Evolutionary conservation across 2,113 vertebrate species (phyloP), one percentile per base, ranked within the genome.

Genomic region (Muscicapa adusta): DNA sequence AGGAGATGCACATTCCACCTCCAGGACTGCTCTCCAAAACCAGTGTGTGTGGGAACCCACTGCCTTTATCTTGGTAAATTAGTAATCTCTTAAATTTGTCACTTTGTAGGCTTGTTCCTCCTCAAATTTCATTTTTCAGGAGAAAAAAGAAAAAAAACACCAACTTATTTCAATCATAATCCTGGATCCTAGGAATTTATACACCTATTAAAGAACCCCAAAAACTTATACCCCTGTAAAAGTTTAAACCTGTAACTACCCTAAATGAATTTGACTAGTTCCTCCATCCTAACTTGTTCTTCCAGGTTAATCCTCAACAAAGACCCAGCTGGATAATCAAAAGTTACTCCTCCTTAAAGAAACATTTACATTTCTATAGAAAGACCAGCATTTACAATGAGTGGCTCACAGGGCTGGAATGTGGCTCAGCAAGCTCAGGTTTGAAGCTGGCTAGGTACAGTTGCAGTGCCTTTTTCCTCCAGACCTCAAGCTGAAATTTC

Each of bases 241-340:
- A 57, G 19, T 67, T 94, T 45, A 40, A 89, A 48, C 28, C 42
- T 34, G 18, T 15, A 75, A 53, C 40, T 60, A 14, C 47, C 10
- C 42, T 88, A 34, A 48, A 3, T 63, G 42, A n/a, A 71, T 67
- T 81, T 3, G 13, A 88, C 87, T 61, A 94, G 92, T 34, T 88
- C 48, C 57, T 91, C 88, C 70, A 56, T 72, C 70, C 81, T 82
- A 65, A 91, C 92, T 96, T 18, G 85, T 94, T 96, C 89, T 86
- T 50, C 84, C 79, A 6, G 34, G 7, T 78, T 56, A 88, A 60
- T 13, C 45, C 45, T 61, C 85, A 57, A 50, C 62, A 94, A 75
- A 88, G 89, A 16, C 61, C 36, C 36, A n/a, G 76, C 11, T 43
- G 66, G 53, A 66, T 88, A 91, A 96, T 57, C 45, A 22, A 22